Evolutionary conservation across 2,888 invertebrate genomes (phyloP), one percentile per base, ranked within the genome.

Genomic region (Heliconius ismenius): DNA sequence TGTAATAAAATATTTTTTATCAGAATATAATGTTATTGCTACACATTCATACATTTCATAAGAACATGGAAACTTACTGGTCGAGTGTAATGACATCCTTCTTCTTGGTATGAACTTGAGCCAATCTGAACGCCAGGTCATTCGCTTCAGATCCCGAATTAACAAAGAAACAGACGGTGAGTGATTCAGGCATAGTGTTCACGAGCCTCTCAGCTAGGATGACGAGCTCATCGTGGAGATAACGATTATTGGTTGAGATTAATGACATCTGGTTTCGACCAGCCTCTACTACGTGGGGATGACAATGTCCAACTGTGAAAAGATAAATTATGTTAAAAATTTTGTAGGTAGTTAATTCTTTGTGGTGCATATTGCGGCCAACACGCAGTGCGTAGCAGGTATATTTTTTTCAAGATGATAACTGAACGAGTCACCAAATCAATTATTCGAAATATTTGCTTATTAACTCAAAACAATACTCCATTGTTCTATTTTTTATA

Each of bases 81-180:
- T 99, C 99, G 76, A 99, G 93, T 0, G 98, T 97, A 85, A 99
- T 97, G 82, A 99, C 95, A 89, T 99, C 99, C 84, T 96, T 95
- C 81, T 97, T 96, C 84, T 97, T 96, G 2, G 99, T 99, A 89
- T 98, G 97, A 75, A 98, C 96, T 79, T 97, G 95, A 0, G 99
- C 98, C 79, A 99, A 94, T 78, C 99, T 96, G 63, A 99, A 90
- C 0, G 99, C 99, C 83, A 99, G 95, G 93, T 99, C 99, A 90
- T 99, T 99, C 13, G 99, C 99, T 93, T 99, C 99, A 10, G 99
- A 99, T 15, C 99, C 99, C 0, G 99, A 99, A 92, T 99, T 99
- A 76, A 99, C 98, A 88, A 99, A 97, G 94, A 97, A 99, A 86
- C 99, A 98, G 7, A 99, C 98, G 26, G 97, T 97, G 60, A 99